phyloP scores from a whole-genome alignment of 2,797 vertebrate genomes.

The Thunnus albacares region DNA sequence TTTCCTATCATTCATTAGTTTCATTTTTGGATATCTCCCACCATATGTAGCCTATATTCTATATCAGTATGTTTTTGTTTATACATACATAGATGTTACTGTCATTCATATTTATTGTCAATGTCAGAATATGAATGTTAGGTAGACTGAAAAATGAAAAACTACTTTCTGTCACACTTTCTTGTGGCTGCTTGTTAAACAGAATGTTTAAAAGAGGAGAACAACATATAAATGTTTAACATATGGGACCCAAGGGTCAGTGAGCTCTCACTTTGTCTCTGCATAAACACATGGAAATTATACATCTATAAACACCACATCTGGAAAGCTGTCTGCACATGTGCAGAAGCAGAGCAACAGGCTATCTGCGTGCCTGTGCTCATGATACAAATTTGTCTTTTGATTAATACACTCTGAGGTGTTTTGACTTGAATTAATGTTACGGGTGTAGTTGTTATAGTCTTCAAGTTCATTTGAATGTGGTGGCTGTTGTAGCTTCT shows the following conservation, averaged over 20 bases:
- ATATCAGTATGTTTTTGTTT: not conserved
- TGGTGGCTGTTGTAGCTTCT: too few relatives aligned
- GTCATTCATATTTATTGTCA: not conserved
- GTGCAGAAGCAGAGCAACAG: not conserved
- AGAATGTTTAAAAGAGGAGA: not conserved
- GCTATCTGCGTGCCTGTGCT: not conserved
- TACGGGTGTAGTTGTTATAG: not conserved
- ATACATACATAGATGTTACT: not conserved
- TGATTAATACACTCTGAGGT: not conserved
- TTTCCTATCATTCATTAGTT: conserved; percentile 48
- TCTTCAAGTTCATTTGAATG: too few relatives aligned
- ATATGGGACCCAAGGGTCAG: not conserved
- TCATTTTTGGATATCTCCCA: conserved; percentile 2
- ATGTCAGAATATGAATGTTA: not conserved
- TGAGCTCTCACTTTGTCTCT: not conserved
- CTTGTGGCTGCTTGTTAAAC: conserved; percentile 16
- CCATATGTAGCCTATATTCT: not conserved
- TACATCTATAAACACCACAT: conserved; percentile 3
- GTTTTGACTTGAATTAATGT: not conserved
- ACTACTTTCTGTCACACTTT: not conserved
- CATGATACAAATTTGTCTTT: not conserved
- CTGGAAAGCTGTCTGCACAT: not conserved
- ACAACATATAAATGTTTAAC: conserved; percentile 25
- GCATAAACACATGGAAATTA: conserved; percentile 21
- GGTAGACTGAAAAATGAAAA: not conserved